phyloP scores from a whole-genome alignment of 2,113 vertebrate species.

The Cephalopterus ornatus region DNA sequence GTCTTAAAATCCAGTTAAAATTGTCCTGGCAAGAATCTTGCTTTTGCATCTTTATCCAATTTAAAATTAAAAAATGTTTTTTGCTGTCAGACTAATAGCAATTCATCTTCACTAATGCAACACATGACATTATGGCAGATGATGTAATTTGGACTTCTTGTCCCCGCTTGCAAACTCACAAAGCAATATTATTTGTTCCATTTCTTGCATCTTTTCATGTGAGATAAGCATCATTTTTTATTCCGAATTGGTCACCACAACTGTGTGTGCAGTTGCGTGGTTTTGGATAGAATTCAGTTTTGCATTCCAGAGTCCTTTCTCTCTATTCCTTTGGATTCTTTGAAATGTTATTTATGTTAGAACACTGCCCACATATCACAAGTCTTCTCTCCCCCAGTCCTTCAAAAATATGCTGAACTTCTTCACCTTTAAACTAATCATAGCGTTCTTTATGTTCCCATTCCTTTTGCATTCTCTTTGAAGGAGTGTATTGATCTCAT shows the following conservation, averaged over 20 bases:
- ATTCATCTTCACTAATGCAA: background rate
- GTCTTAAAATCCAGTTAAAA: background rate
- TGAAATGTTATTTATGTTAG: conserved; percentile 22
- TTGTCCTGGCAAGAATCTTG: background rate
- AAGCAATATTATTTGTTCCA: background rate
- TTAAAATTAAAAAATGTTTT: background rate
- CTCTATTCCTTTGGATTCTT: background rate
- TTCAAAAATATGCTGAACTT: conserved; percentile 1
- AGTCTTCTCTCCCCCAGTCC: background rate
- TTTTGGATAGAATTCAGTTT: background rate
- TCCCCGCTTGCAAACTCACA: background rate
- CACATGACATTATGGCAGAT: background rate
- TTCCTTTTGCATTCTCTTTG: background rate
- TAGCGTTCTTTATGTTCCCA: background rate
- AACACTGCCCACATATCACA: conserved; percentile 14
- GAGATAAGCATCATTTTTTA: background rate
- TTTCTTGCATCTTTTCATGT: background rate
- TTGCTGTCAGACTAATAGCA: background rate
- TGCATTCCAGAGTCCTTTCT: background rate
- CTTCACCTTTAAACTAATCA: background rate
- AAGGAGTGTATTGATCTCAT: background rate
- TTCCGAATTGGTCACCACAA: background rate
- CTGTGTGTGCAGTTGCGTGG: background rate
- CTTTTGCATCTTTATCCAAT: background rate
- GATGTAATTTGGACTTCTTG: background rate